A percentile compares a stretch with the other conserved stretches of the same genome.
Conservation (phyloP, 2,888 invertebrate genomes). For the Subacronicta megacephala region DNA sequence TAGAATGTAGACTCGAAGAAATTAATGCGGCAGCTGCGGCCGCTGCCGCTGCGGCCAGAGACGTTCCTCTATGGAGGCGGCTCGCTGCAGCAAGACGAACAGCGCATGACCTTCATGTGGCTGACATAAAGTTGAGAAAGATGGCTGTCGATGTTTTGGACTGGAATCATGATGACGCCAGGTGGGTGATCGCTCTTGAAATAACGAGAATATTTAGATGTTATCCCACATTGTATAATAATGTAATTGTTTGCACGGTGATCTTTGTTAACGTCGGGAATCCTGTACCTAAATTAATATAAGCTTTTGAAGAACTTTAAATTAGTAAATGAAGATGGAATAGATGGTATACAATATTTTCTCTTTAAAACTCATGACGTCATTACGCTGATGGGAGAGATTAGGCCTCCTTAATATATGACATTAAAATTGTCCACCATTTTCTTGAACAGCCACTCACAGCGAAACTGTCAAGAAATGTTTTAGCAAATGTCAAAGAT, state of each 20-base stretch:
- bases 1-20: constrained; percentile 97
- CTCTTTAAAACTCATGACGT: no score
- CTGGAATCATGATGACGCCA: constrained; percentile 98
- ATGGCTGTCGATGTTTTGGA: constrained; percentile 98
- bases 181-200: constrained; percentile 61
- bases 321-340: no score
- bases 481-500: constrained; percentile 33
- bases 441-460: constrained; percentile 27
- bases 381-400: constrained; percentile 2
- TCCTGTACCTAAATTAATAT: no score
- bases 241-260: no score
- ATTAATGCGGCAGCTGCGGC: constrained; percentile 98
- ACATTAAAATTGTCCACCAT: constrained; percentile 39
- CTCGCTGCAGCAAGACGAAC: constrained; percentile 94
- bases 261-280: no score
- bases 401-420: constrained; percentile 43
- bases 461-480: constrained; percentile 20
- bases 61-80: constrained; percentile 96
- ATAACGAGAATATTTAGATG: no score
- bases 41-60: constrained; percentile 96
- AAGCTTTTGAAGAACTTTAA: no score
- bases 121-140: constrained; percentile 96
- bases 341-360: no score
- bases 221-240: no score
- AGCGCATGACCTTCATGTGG: constrained; percentile 95